Evolutionary conservation across 2,113 vertebrate genomes (phyloP).

Genomic region (Amblyopsis rosae): DNA sequence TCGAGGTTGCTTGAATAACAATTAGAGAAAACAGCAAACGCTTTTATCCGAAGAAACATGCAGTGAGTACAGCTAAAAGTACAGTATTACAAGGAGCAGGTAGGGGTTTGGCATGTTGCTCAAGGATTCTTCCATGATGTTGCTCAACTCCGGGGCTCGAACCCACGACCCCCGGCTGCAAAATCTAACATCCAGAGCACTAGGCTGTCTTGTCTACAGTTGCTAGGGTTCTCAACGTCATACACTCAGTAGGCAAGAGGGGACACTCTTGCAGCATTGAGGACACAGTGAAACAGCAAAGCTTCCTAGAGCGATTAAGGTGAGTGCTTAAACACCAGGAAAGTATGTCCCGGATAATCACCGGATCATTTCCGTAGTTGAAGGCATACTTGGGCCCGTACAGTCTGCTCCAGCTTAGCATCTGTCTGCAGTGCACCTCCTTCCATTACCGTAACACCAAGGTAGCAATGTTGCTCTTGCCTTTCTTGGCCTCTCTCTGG

Average conservation of each 20-base stretch:
- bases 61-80: too few relatives aligned
- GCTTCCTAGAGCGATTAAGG: conserved; percentile 70
- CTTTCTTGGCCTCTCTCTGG: conserved; percentile 28
- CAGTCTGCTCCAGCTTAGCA: conserved; percentile 11
- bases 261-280: conserved; percentile 56
- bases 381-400: conserved; percentile 69
- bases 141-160: too few relatives aligned
- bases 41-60: too few relatives aligned
- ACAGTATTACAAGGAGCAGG: too few relatives aligned
- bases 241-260: too few relatives aligned
- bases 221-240: too few relatives aligned
- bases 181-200: too few relatives aligned
- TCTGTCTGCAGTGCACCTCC: conserved; percentile 36
- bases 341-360: conserved; percentile 71
- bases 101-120: too few relatives aligned
- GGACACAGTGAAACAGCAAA: conserved; percentile 72
- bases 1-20: conserved; percentile 30
- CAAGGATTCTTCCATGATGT: too few relatives aligned
- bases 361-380: conserved; percentile 65
- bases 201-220: too few relatives aligned
- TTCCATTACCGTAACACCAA: conserved; percentile 38
- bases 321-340: conserved; percentile 54
- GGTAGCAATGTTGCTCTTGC: conserved; percentile 27
- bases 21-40: too few relatives aligned
- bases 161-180: background rate